Evolutionary conservation across 1,140 invertebrate species (phyloP), one percentile per base, ranked within the genome.

Genomic region (Ridgeia piscesae): DNA sequence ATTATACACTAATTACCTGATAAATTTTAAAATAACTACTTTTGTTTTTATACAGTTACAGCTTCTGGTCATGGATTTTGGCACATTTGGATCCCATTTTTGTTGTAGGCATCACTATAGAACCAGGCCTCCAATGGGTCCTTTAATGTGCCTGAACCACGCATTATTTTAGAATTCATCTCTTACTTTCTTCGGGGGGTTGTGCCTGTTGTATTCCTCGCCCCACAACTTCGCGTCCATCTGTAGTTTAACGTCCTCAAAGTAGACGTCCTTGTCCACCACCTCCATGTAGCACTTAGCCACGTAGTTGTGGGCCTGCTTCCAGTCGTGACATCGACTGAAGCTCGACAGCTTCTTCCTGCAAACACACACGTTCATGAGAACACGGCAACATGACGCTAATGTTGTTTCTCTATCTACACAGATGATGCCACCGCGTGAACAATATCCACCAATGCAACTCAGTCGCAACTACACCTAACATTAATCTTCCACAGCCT

Each of bases 141-240:
- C 42, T 11, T n/a, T 6, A 42, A 42, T 11, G 11, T 42, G 11
- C 11, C 42, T 42, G 42, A 42, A 42, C 42, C 42, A 4, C 42
- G 11, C n/a, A 77, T 17, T 90, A 90, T 34, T 90, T 90, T 14
- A 27, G 27, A n/a, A 42, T 90, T 17, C 58, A 77, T 27, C 0
- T 77, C 58, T 91, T 94, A 97, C 96, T 95, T 97, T 97, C 94
- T 97, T 97, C 6, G 97, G 97, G 91, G 97, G 97, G 94, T 97
- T 97, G 93, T 97, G 97, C 91, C 97, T 93, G 94, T 97, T 97
- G 94, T 96, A 97, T 93, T 97, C 97, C 94, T 97, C 97, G 17
- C 96, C 97, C 97, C 97, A 97, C 33, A 97, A 94, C 94, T 97
- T 97, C 27, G 97, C 96, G 95, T 97, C 97, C 97, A 97, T 97